Percentiles rank a stretch among this genome's conserved stretches.
Evolutionary conservation across 2,113 vertebrate genomes (phyloP).

Genomic region (Tauraco erythrolophus): DNA sequence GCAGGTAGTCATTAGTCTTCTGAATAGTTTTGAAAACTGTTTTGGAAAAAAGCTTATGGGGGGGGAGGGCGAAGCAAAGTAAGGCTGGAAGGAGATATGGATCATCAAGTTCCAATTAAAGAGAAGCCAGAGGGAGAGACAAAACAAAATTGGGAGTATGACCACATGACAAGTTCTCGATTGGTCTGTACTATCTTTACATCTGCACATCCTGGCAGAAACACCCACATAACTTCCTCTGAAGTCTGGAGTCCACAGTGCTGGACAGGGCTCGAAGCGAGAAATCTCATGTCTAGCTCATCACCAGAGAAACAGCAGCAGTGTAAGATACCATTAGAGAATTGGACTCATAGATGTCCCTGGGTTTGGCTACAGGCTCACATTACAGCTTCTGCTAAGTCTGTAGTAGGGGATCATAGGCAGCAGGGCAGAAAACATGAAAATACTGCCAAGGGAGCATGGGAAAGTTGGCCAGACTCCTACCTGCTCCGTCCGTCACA

Average conservation of each 20-base stretch:
- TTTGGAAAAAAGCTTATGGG: background rate
- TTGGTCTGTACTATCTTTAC: background rate
- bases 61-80: background rate
- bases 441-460: background rate
- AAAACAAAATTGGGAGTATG: background rate
- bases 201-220: background rate
- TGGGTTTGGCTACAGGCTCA: background rate
- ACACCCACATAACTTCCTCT: background rate
- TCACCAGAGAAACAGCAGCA: background rate
- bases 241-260: background rate
- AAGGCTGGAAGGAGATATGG: background rate
- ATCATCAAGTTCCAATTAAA: background rate
- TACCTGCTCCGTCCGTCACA: accelerated
- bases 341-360: background rate
- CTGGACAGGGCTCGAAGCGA: accelerated
- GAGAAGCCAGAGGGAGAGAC: background rate
- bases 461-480: background rate
- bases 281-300: background rate
- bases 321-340: background rate
- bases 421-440: background rate
- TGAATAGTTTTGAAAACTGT: background rate
- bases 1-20: background rate
- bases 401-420: background rate
- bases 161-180: background rate
- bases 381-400: background rate